phyloP scores from a whole-genome alignment of 2,797 vertebrate species.

The Capromys pilorides region DNA sequence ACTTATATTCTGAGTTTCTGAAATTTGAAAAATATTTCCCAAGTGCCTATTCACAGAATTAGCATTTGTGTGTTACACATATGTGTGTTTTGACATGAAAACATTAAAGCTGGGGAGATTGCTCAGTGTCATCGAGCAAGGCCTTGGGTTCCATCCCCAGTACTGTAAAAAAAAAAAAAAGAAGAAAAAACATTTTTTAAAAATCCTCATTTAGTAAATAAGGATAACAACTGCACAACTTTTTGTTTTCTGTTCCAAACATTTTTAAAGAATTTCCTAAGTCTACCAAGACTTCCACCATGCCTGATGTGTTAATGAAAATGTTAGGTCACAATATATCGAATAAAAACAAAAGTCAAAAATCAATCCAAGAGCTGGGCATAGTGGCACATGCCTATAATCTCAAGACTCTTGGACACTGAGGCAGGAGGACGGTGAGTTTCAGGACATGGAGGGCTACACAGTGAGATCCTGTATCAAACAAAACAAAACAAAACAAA shows the following conservation, averaged over 20 bases:
- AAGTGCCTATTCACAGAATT: constrained; percentile 35
- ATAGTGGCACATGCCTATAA: not conserved
- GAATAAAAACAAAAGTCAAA: constrained; percentile 13
- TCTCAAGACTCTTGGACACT: not conserved
- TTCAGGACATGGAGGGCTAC: not conserved
- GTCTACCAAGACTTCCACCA: constrained; percentile 34
- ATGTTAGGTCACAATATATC: not conserved
- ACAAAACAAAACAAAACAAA: not conserved
- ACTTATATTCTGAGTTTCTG: not conserved
- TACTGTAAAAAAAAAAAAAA: too few relatives aligned
- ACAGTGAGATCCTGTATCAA: not conserved
- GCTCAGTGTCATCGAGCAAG: too few relatives aligned
- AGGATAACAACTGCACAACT: not conserved
- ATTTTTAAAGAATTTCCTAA: not conserved
- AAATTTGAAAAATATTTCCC: constrained; percentile 45
- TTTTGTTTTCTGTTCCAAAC: constrained; percentile 42
- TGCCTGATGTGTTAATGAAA: not conserved
- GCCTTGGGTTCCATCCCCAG: too few relatives aligned
- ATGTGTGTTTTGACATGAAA: constrained; percentile 34
- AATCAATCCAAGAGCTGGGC: not conserved
- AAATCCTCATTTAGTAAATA: constrained; percentile 12
- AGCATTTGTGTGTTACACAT: not conserved
- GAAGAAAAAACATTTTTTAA: not conserved
- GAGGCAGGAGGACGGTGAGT: not conserved
- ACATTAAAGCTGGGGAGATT: not conserved